These are phyloP conservation scores for Odobenus rosmarus DNA, from an alignment of 2,113 vertebrate species.

Conservation along the genomic window DNA sequence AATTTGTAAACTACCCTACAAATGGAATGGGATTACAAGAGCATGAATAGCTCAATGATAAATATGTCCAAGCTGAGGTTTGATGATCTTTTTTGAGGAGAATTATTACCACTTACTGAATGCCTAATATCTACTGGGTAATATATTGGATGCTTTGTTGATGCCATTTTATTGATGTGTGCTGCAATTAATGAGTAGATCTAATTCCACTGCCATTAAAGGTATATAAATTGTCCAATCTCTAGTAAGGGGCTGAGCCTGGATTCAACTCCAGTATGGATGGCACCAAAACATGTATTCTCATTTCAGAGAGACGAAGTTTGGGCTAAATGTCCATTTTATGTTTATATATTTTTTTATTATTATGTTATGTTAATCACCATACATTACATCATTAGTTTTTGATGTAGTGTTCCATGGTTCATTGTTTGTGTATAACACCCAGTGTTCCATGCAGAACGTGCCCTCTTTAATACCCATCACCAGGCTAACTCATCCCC, in stretches of 20 bases:
- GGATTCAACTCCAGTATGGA: not conserved
- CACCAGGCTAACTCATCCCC: too few species aligned
- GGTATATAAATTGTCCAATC: not conserved
- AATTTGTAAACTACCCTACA: not conserved
- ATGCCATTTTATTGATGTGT: not conserved
- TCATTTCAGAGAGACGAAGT: not conserved
- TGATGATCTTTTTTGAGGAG: not conserved
- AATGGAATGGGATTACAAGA: not conserved
- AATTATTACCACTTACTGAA: not conserved
- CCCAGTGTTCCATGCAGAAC: too few species aligned
- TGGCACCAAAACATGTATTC: not conserved
- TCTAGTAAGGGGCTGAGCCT: not conserved
- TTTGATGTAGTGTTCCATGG: too few species aligned
- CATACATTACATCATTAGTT: too few species aligned
- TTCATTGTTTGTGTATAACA: too few species aligned
- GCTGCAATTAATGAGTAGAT: not conserved
- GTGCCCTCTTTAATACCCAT: too few species aligned
- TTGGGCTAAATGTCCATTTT: not conserved
- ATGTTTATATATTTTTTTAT: not conserved
- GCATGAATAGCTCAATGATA: not conserved
- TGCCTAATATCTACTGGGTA: not conserved
- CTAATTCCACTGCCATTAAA: not conserved
- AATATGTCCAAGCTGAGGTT: not conserved
- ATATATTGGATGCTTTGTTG: not conserved
- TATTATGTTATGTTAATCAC: too few species aligned